A percentile compares a stretch with the other conserved stretches of the same genome.
Conservation (phyloP, 2,888 invertebrate genomes). For the Heteropelma amictum region DNA sequence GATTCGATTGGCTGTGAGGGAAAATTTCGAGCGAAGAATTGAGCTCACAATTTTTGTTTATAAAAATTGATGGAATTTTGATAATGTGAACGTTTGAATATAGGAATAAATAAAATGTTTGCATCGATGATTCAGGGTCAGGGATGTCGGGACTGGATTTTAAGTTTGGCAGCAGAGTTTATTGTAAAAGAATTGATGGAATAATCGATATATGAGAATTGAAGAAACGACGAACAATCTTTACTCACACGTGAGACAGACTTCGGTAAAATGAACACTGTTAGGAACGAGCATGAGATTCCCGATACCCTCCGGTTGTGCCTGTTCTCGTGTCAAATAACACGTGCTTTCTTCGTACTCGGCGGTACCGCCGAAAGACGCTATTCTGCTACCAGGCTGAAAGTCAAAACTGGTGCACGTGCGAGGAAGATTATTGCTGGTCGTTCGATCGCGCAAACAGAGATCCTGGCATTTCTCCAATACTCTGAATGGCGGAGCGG, state of each 20-base stretch:
- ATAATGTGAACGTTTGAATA: too few species aligned
- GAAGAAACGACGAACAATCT: neutral
- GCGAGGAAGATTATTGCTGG: constrained; percentile 88
- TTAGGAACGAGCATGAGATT: constrained; percentile 93
- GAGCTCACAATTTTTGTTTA: neutral
- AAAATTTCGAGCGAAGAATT: neutral
- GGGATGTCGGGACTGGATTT: too few species aligned
- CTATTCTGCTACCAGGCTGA: constrained; percentile 91
- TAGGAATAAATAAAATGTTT: too few species aligned
- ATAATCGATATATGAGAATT: neutral
- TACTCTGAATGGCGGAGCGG: constrained; percentile 91
- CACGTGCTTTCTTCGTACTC: constrained; percentile 94
- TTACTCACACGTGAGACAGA: constrained; percentile 92
- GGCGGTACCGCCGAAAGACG: constrained; percentile 87
- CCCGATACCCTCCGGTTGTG: constrained; percentile 92
- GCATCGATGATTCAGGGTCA: too few species aligned
- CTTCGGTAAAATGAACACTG: constrained; percentile 93
- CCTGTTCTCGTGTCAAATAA: constrained; percentile 90
- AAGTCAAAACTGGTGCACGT: constrained; percentile 94
- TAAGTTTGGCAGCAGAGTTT: too few species aligned
- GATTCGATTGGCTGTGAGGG: constrained; percentile 85
- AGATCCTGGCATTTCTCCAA: constrained; percentile 93
- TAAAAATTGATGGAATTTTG: neutral
- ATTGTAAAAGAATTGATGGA: too few species aligned
- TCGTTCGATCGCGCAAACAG: constrained; percentile 88